These are phyloP conservation scores for Macquaria ambigua DNA, from an alignment of 2,113 vertebrate species.

Conservation along the genomic window DNA sequence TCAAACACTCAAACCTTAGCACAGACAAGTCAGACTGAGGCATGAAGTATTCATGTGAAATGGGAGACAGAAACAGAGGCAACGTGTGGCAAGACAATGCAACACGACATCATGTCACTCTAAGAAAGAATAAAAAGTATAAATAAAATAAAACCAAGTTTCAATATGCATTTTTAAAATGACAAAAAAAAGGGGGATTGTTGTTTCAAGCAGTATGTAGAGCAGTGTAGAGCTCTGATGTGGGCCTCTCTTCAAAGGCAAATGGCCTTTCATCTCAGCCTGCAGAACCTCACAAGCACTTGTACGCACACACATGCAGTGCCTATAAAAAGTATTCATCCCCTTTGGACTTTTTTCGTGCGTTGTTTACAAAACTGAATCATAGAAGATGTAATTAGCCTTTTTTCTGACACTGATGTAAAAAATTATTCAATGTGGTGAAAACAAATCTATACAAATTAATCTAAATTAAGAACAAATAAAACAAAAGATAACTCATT, in stretches of 20 bases:
- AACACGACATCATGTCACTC: background rate
- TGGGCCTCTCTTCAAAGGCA: conserved; percentile 58
- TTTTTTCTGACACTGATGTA: conserved; percentile 3
- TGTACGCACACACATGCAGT: conserved; percentile 7
- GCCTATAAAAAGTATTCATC: conserved; percentile 63
- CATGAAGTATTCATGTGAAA: conserved; percentile 29
- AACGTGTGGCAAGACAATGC: conserved; percentile 28
- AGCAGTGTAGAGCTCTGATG: conserved; percentile 53
- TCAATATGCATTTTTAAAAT: conserved; percentile 32
- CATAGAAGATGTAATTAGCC: conserved; percentile 51
- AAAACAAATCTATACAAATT: conserved; percentile 45
- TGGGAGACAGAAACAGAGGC: background rate
- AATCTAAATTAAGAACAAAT: conserved; percentile 32
- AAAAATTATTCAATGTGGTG: conserved; percentile 1
- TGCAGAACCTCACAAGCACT: conserved; percentile 47
- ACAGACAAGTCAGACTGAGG: conserved; percentile 13
- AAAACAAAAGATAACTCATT: background rate
- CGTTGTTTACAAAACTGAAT: conserved; percentile 51
- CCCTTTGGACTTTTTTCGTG: conserved; percentile 44
- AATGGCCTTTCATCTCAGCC: conserved; percentile 66
- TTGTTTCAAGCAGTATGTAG: conserved; percentile 51
- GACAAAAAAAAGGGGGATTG: conserved; percentile 32
- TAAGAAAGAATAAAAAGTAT: conserved; percentile 19
- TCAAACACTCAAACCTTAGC: conserved; percentile 12
- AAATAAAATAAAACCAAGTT: conserved; percentile 44